Percentiles rank a stretch among this genome's conserved stretches.
Conservation (phyloP, 2,888 invertebrate species). For the Limnephilus rhombicus region DNA sequence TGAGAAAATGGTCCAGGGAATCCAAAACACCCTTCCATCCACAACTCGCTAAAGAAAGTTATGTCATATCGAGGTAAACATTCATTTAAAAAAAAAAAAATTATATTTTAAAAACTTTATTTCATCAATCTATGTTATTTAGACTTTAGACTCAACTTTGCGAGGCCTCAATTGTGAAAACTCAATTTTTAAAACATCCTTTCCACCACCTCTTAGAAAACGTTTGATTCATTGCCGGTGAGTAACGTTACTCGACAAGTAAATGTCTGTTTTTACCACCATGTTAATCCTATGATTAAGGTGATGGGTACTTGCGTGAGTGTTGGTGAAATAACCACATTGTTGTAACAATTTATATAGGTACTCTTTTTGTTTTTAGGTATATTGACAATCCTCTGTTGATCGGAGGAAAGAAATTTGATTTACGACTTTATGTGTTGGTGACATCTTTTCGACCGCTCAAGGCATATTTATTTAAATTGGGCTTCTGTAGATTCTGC, state of each 20-base stretch:
- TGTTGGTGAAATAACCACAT: neutral
- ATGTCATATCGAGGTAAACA: conserved; percentile 91
- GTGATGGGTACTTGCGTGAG: no score
- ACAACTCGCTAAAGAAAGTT: conserved; percentile 91
- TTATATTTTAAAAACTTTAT: neutral
- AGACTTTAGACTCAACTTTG: neutral
- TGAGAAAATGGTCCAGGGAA: conserved; percentile 94
- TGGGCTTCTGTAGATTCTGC: conserved; percentile 97
- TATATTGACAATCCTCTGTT: conserved; percentile 96
- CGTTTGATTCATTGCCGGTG: no score
- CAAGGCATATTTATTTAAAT: conserved; percentile 94
- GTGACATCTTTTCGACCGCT: conserved; percentile 96
- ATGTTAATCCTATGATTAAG: no score
- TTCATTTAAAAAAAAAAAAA: neutral
- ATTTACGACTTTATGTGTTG: conserved; percentile 93
- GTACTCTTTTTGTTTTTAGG: conserved; percentile 69
- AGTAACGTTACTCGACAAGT: no score
- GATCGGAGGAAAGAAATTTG: conserved; percentile 98
- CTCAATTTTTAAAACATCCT: neutral
- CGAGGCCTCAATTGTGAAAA: neutral
- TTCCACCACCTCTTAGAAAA: neutral
- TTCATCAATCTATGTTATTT: neutral
- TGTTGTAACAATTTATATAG: neutral
- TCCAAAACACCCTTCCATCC: conserved; percentile 91
- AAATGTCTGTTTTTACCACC: no score